Evolutionary conservation across 2,113 vertebrate genomes (phyloP).

Genomic region (Paralichthys olivaceus): DNA sequence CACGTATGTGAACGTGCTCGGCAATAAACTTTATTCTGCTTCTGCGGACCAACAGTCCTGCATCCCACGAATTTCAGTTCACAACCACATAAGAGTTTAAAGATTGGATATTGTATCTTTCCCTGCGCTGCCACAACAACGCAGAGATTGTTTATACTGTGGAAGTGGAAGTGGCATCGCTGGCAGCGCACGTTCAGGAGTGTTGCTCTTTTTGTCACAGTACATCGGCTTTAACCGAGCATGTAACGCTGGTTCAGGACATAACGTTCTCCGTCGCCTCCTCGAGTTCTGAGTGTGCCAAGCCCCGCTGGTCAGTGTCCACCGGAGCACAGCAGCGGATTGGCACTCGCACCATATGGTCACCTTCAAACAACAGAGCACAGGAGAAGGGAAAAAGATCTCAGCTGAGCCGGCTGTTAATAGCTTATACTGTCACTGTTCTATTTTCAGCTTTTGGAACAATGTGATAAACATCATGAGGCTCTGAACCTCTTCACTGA

Average conservation of each 20-base stretch:
- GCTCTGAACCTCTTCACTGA: neutral
- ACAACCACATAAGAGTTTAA: no score
- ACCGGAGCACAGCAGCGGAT: neutral
- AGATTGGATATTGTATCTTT: neutral
- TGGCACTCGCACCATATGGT: conserved; percentile 54
- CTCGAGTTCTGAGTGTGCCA: neutral
- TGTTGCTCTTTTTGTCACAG: neutral
- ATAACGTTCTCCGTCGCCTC: conserved; percentile 33
- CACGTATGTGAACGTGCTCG: no score
- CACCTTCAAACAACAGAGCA: conserved; percentile 28
- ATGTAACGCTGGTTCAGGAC: conserved; percentile 53
- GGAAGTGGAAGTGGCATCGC: conserved; percentile 23
- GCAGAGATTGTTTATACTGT: conserved; percentile 18
- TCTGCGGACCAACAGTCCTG: no score
- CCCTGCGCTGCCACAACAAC: neutral
- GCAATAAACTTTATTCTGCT: no score
- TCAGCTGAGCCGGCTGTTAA: neutral
- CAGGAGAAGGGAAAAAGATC: neutral
- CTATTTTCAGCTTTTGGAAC: neutral
- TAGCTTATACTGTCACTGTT: neutral
- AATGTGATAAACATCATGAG: neutral
- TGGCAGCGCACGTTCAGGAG: neutral
- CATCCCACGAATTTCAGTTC: no score
- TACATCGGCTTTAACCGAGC: conserved; percentile 5
- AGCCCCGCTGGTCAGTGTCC: conserved; percentile 23